Evolutionary conservation across 2,888 invertebrate genomes (phyloP), one percentile per base, ranked within the genome.

Genomic region (Polia nebulosa): DNA sequence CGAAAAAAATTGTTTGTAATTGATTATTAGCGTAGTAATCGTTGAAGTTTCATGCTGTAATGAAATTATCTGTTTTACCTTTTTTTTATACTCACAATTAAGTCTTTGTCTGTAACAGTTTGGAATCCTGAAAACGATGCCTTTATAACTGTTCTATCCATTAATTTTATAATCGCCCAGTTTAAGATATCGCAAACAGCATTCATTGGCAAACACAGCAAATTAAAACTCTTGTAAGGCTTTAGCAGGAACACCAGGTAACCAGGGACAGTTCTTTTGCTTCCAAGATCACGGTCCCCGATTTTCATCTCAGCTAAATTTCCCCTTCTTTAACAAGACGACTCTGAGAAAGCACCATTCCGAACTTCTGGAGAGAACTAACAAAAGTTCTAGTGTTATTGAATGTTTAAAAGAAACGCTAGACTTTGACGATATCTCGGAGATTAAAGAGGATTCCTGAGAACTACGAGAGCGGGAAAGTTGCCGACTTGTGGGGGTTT

Each of bases 341-440:
- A 17, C 25, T 27, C 7, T 29, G 44, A 73, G 34, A 52, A 57
- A 73, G 44, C n/a, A 36, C 34, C 13, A 9, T n/a, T 51, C 34
- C 53, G n/a, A 68, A 75, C 60, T 60, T 22, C 0, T 15, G 3
- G 41, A 32, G 25, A 51, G 9, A 67, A 60, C 61, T 56, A 41
- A 44, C 63, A 58, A 62, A 67, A 77, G 62, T 80, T 70, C 49
- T n/a, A 65, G 39, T 73, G 72, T 67, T 80, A 80, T 80, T 80
- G 81, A 81, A 80, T 80, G 62, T 67, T 57, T 61, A 47, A 80
- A 76, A 79, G 61, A 75, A 70, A 75, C 57, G 13, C 65, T 53
- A 61, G 68, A 72, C 49, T 66, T 66, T 39, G 59, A 53, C 52
- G 78, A 77, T 67, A 70, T 65, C 45, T 71, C 63, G 41, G 47